Conservation (phyloP, 2,113 vertebrate species). For the Danionella cerebrum region DNA sequence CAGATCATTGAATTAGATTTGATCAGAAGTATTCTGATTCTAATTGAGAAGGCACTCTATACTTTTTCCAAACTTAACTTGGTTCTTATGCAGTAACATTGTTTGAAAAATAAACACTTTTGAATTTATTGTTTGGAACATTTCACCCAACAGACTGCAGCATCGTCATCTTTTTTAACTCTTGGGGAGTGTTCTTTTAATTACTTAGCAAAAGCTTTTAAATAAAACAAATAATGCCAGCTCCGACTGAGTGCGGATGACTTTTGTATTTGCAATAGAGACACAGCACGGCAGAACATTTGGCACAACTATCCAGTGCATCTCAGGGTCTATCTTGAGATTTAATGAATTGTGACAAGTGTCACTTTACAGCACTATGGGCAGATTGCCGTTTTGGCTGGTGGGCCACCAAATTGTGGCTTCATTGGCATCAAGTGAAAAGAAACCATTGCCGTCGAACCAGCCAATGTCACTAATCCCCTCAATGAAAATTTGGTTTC, state of each 20-base stretch:
- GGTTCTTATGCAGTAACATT: too few species aligned
- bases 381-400: constrained; percentile 21
- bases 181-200: too few species aligned
- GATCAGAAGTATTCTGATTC: too few species aligned
- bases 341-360: constrained; percentile 34
- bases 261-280: not conserved
- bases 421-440: constrained; percentile 43
- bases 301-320: not conserved
- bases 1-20: too few species aligned
- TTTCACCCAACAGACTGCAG: too few species aligned
- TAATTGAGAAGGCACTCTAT: too few species aligned
- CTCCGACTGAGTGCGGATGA: not conserved
- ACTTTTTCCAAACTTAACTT: too few species aligned
- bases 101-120: too few species aligned
- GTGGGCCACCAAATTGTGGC: constrained; percentile 16
- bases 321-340: not conserved
- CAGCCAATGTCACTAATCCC: constrained; percentile 34
- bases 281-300: not conserved
- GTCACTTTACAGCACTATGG: constrained; percentile 19
- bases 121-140: too few species aligned
- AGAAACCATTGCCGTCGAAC: constrained; percentile 25
- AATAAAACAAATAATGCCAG: not conserved
- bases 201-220: too few species aligned
- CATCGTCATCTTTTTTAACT: too few species aligned
- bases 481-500: constrained; percentile 29